These are phyloP conservation scores for Poeciliopsis retropinna DNA, from an alignment of 2,113 vertebrate genomes.

Conservation along the genomic window DNA sequence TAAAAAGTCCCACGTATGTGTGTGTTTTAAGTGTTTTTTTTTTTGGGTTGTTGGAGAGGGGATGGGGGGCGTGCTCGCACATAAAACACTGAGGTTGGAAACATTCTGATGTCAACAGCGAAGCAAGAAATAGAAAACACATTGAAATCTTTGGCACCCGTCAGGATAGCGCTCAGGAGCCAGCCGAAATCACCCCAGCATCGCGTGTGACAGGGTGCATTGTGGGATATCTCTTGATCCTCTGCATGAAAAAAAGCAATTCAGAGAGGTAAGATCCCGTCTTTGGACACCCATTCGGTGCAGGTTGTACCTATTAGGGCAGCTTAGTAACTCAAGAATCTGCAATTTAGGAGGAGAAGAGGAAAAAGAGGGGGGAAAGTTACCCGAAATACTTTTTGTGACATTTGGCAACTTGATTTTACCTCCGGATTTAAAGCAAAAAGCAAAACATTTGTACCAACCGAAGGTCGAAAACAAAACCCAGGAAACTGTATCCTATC, in stretches of 20 bases:
- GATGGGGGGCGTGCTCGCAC: slow-evolving; percentile 26
- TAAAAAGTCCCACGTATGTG: slow-evolving; percentile 45
- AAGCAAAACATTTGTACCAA: slow-evolving; percentile 44
- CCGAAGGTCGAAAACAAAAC: slow-evolving; percentile 68
- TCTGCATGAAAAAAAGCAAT: slow-evolving; percentile 49
- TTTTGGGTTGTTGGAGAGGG: not conserved
- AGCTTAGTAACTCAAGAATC: slow-evolving; percentile 85
- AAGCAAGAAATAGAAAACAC: slow-evolving; percentile 86
- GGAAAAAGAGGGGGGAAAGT: slow-evolving; percentile 42
- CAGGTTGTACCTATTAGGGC: slow-evolving; percentile 85
- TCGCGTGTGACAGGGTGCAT: slow-evolving; percentile 73
- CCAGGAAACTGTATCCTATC: slow-evolving; percentile 90
- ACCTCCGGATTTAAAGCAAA: slow-evolving; percentile 52
- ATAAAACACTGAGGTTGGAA: slow-evolving; percentile 80
- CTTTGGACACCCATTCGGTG: slow-evolving; percentile 62
- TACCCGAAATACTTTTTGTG: slow-evolving; percentile 49
- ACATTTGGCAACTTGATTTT: slow-evolving; percentile 29
- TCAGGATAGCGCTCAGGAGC: slow-evolving; percentile 76
- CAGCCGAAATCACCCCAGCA: slow-evolving; percentile 78
- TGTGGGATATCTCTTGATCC: slow-evolving; percentile 77
- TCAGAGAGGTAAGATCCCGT: slow-evolving; percentile 67
- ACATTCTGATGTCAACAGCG: slow-evolving; percentile 85
- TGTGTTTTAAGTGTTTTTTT: slow-evolving; percentile 31
- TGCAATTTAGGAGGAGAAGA: slow-evolving; percentile 69
- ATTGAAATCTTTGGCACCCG: slow-evolving; percentile 79